These are phyloP conservation scores for Bubo bubo DNA, from an alignment of 2,113 vertebrate genomes.

Conservation along the genomic window DNA sequence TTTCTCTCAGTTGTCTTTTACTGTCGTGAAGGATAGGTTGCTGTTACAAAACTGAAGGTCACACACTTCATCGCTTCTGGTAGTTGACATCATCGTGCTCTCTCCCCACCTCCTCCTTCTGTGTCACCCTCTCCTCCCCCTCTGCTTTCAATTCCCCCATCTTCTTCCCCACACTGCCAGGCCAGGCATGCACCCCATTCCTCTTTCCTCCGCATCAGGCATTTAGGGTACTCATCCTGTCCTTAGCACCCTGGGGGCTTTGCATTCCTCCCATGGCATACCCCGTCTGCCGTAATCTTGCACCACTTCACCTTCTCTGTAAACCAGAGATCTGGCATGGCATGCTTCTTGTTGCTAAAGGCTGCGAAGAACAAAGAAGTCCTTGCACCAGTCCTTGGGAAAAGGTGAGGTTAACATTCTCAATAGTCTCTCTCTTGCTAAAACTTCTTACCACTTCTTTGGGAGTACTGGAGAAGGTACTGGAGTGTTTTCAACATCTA, in stretches of 20 bases:
- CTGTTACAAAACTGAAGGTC: background rate
- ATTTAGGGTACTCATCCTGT: background rate
- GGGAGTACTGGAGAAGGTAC: background rate
- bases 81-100: fast-evolving
- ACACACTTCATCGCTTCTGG: background rate
- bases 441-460: background rate
- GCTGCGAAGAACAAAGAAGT: background rate
- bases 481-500: background rate
- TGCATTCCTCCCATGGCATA: background rate
- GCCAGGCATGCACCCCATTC: background rate
- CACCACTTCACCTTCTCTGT: background rate
- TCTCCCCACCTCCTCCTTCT: background rate
- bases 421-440: background rate
- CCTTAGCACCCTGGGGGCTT: background rate
- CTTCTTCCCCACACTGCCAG: background rate
- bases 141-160: constrained; percentile 51
- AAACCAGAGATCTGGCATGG: background rate
- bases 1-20: background rate
- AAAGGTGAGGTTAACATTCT: constrained; percentile 13
- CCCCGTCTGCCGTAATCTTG: background rate
- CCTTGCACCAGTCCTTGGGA: background rate
- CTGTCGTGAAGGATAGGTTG: background rate
- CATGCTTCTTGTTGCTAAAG: background rate
- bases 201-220: background rate
- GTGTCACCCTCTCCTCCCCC: background rate